Conservation (phyloP, 2,113 vertebrate species). For the Micronycteris hirsuta region DNA sequence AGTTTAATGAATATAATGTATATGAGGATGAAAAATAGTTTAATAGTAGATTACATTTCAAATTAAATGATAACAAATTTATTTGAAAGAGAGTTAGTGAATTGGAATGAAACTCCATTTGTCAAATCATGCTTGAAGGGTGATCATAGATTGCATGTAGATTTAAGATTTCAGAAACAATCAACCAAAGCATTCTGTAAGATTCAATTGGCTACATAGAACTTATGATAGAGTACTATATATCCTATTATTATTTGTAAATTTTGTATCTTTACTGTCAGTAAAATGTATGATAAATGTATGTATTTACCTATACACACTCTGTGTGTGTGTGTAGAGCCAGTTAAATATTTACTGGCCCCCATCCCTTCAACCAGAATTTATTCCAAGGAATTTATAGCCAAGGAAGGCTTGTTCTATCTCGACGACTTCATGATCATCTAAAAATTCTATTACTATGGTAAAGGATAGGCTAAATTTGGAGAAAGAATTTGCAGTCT, state of each 20-base stretch:
- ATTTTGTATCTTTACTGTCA: neutral
- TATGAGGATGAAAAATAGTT: neutral
- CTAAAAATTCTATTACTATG: neutral
- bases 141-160: neutral
- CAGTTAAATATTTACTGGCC: neutral
- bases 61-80: neutral
- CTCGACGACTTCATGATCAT: neutral
- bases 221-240: neutral
- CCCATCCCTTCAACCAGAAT: neutral
- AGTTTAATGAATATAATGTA: neutral
- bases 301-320: neutral
- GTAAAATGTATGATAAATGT: neutral
- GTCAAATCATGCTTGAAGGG: neutral
- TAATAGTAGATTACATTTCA: neutral
- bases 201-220: neutral
- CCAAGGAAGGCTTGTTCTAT: neutral
- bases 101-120: slow-evolving; percentile 4
- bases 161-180: neutral
- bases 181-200: slow-evolving; percentile 11
- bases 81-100: neutral
- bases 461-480: neutral
- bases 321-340: neutral
- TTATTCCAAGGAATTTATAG: neutral
- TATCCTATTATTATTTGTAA: slow-evolving; percentile 5
- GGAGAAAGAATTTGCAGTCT: neutral